Conservation (phyloP, 2,113 vertebrate species). For the Silurus glanis region DNA sequence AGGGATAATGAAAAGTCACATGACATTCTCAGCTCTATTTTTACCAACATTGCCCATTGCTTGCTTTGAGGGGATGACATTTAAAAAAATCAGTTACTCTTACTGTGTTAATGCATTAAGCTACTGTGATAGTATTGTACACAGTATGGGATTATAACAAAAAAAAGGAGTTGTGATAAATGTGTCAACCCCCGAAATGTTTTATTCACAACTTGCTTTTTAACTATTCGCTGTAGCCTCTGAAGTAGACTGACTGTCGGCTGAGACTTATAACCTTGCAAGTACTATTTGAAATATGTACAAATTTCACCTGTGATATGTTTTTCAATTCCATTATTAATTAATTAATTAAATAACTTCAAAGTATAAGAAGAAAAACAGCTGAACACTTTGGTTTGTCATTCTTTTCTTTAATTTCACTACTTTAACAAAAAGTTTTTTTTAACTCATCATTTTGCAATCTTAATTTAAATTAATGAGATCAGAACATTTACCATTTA, state of each 20-base stretch:
- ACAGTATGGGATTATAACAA: background rate
- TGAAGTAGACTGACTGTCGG: background rate
- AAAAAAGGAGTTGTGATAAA: background rate
- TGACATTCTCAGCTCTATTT: slow-evolving; percentile 50
- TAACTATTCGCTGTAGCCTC: background rate
- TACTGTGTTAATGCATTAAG: background rate
- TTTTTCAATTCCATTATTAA: background rate
- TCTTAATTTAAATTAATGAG: background rate
- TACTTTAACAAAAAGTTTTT: background rate
- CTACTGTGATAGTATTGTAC: slow-evolving; percentile 25
- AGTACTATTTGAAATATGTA: background rate
- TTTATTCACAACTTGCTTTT: background rate
- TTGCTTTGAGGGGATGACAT: slow-evolving; percentile 32
- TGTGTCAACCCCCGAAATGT: background rate
- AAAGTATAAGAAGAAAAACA: background rate
- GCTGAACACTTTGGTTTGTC: background rate
- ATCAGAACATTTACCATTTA: background rate
- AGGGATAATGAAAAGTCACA: slow-evolving; percentile 41
- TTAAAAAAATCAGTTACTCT: slow-evolving; percentile 34
- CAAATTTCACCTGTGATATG: background rate
- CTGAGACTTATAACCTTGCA: background rate
- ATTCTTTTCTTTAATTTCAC: background rate
- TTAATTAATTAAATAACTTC: no score
- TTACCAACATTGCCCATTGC: slow-evolving; percentile 34
- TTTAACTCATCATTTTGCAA: background rate